Evolutionary conservation across 2,113 vertebrate genomes (phyloP).

Genomic region (Bos indicus): DNA sequence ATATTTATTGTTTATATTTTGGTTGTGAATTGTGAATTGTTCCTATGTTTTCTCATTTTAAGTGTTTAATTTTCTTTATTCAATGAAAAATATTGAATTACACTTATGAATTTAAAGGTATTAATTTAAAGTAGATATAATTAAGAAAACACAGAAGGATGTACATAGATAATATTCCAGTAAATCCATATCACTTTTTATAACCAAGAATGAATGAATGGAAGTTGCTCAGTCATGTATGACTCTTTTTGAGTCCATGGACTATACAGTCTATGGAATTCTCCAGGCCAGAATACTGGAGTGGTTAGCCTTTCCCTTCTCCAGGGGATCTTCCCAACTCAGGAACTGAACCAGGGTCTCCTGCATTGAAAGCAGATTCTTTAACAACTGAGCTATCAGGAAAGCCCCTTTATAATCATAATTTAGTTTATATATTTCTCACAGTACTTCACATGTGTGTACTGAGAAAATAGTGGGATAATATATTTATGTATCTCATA

Average conservation of each 20-base stretch:
- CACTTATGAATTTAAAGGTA: not conserved
- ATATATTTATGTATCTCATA: not conserved
- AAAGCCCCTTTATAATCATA: not conserved
- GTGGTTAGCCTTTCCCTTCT: too few relatives aligned
- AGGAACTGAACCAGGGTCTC: too few relatives aligned
- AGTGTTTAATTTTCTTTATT: not conserved
- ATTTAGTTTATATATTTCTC: not conserved
- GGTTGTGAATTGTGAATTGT: not conserved
- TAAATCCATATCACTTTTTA: not conserved
- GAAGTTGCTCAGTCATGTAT: too few relatives aligned
- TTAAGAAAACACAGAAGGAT: not conserved
- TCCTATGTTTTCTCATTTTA: not conserved
- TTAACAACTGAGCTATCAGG: too few relatives aligned
- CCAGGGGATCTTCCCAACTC: too few relatives aligned
- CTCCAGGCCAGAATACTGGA: too few relatives aligned
- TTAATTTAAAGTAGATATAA: not conserved
- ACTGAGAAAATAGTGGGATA: not conserved
- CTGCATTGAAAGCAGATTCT: too few relatives aligned
- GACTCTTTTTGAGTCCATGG: too few relatives aligned
- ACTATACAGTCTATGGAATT: too few relatives aligned
- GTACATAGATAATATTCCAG: not conserved
- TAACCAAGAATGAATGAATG: not conserved
- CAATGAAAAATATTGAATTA: not conserved
- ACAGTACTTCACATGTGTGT: not conserved
- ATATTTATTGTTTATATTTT: not conserved